Conservation (phyloP, 2,888 invertebrate species). For the Geotrupes spiniger region DNA sequence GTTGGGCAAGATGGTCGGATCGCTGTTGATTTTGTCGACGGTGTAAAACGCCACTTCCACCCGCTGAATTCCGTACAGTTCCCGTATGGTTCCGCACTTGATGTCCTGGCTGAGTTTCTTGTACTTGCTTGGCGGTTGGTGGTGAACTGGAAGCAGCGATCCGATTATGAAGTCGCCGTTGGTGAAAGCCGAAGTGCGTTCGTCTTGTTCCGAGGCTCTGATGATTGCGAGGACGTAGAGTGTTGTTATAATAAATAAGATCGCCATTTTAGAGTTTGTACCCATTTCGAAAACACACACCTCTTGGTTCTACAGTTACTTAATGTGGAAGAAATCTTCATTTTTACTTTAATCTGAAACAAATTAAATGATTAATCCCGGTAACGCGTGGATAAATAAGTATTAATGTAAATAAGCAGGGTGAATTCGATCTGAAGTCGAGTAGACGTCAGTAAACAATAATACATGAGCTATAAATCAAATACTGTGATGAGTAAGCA, state of each 20-base stretch:
- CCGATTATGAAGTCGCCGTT: constrained; percentile 60
- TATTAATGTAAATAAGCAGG: too few relatives aligned
- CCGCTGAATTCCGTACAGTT: constrained; percentile 74
- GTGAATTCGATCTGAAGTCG: too few relatives aligned
- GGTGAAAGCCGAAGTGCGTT: constrained; percentile 51
- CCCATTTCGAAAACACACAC: neutral
- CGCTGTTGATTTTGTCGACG: constrained; percentile 63
- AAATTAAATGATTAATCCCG: too few relatives aligned
- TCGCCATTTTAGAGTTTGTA: neutral
- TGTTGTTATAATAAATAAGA: neutral
- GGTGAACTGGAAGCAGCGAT: constrained; percentile 56
- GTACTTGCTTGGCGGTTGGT: constrained; percentile 44
- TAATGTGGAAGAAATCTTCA: neutral
- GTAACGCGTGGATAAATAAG: too few relatives aligned
- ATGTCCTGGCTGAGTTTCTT: constrained; percentile 40
- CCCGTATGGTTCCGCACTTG: constrained; percentile 62
- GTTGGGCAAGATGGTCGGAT: constrained; percentile 56
- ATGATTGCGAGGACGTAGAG: neutral
- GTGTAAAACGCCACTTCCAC: constrained; percentile 63
- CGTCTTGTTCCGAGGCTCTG: constrained; percentile 26
- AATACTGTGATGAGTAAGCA: too few relatives aligned
- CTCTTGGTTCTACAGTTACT: neutral
- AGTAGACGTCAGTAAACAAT: too few relatives aligned
- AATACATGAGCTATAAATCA: too few relatives aligned
- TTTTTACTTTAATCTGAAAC: constrained; percentile 5